Percentiles rank a stretch among this genome's conserved stretches.
Evolutionary conservation across 1,140 invertebrate genomes (phyloP).

Genomic region (Drosophila nigrodunni): DNA sequence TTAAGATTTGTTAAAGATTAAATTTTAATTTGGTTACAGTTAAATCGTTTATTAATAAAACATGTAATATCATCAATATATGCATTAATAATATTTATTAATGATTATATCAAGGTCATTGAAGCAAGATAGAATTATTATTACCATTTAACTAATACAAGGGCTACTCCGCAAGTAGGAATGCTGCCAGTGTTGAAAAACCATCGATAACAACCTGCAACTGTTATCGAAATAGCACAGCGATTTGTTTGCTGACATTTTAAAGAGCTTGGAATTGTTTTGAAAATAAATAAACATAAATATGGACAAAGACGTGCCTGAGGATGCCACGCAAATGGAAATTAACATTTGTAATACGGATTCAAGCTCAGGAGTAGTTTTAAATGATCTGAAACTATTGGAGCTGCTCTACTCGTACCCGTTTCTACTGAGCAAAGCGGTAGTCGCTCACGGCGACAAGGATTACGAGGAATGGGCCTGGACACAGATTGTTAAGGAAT

Average conservation of each 20-base stretch:
- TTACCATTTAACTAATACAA: too few species aligned
- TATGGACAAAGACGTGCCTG: constrained; percentile 19
- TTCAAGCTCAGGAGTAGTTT: constrained; percentile 39
- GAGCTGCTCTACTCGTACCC: constrained; percentile 62
- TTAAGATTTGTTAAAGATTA: too few species aligned
- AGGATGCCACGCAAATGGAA: constrained; percentile 16
- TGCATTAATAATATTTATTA: too few species aligned
- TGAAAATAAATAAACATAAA: neutral
- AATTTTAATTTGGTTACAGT: too few species aligned
- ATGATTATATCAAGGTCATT: too few species aligned
- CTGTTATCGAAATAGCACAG: neutral
- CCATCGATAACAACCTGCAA: neutral
- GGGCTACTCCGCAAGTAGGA: too few species aligned
- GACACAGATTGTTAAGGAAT: constrained; percentile 51
- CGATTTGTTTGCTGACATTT: neutral
- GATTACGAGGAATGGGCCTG: constrained; percentile 73
- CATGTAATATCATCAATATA: too few species aligned
- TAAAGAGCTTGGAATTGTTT: neutral
- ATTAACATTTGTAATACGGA: constrained; percentile 55
- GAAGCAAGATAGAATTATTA: too few species aligned
- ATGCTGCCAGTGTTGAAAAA: neutral
- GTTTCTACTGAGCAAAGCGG: constrained; percentile 46
- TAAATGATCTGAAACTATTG: constrained; percentile 67
- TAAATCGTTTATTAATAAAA: too few species aligned
- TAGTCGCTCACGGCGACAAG: constrained; percentile 27